Conservation (phyloP, 64 coral and sea anemone species). For the Trachythela sp. region DNA sequence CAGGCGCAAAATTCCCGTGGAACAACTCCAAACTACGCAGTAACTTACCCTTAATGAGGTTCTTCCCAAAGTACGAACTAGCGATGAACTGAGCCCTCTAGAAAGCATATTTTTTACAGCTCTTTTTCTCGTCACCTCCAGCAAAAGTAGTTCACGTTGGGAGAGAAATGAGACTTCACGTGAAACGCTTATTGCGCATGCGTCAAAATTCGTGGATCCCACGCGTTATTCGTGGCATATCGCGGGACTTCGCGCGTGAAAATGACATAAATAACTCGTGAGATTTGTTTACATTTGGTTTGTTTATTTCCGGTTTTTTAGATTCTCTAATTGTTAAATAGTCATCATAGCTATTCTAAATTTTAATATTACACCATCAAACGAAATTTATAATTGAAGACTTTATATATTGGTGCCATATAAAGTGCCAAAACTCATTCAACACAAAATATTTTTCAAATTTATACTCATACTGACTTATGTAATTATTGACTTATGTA, state of each 20-base stretch:
- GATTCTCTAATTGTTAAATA: background rate
- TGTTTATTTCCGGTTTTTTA: too few species aligned
- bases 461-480: too few species aligned
- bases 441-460: too few species aligned
- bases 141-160: constrained; percentile 6
- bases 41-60: background rate
- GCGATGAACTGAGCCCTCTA: background rate
- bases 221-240: background rate
- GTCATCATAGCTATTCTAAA: background rate
- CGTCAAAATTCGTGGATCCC: background rate
- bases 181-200: constrained; percentile 11
- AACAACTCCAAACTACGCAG: background rate
- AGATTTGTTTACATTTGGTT: background rate
- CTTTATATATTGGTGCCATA: background rate
- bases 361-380: background rate
- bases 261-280: background rate
- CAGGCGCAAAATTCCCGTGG: background rate
- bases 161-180: constrained; percentile 13
- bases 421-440: too few species aligned
- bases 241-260: background rate
- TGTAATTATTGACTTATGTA: too few species aligned
- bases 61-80: background rate
- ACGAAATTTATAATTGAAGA: background rate
- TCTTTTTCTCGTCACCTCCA: background rate
- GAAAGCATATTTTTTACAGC: background rate